These are phyloP conservation scores for Drosophila pectinifera DNA, from an alignment of 1,140 invertebrate species.

Conservation along the genomic window DNA sequence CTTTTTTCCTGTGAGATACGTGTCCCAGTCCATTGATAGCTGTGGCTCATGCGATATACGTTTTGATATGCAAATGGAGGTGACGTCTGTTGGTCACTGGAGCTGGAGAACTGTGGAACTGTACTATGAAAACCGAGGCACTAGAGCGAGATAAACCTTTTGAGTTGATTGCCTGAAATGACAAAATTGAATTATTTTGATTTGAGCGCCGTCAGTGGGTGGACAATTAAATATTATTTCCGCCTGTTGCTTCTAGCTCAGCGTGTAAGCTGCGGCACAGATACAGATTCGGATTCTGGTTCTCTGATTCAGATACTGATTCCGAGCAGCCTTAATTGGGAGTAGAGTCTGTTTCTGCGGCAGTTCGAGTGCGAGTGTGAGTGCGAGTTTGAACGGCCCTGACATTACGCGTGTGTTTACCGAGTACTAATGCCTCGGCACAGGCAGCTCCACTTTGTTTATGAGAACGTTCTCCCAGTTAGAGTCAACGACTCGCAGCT, in stretches of 20 bases:
- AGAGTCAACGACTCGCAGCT: slow-evolving; percentile 58
- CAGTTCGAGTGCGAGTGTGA: slow-evolving; percentile 4
- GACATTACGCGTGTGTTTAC: slow-evolving; percentile 54
- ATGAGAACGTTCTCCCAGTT: slow-evolving; percentile 30
- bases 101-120: slow-evolving; percentile 5
- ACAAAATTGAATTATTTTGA: slow-evolving; percentile 84
- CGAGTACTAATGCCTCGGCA: slow-evolving; percentile 19
- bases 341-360: slow-evolving; percentile 22
- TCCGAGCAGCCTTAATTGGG: slow-evolving; percentile 47
- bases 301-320: slow-evolving; percentile 8
- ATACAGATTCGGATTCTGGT: slow-evolving; percentile 21
- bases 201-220: slow-evolving; percentile 77
- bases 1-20: slow-evolving; percentile 6
- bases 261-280: slow-evolving; percentile 15
- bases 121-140: slow-evolving; percentile 33
- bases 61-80: slow-evolving; percentile 48
- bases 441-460: slow-evolving; percentile 19
- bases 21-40: slow-evolving; percentile 37
- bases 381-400: slow-evolving; percentile 50
- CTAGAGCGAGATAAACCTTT: slow-evolving; percentile 67
- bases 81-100: slow-evolving; percentile 41
- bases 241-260: slow-evolving; percentile 52
- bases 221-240: slow-evolving; percentile 83
- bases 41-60: slow-evolving; percentile 8
- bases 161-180: slow-evolving; percentile 79